Evolutionary conservation across 1,140 invertebrate species (phyloP).

Genomic region (Eufriesea mexicana): DNA sequence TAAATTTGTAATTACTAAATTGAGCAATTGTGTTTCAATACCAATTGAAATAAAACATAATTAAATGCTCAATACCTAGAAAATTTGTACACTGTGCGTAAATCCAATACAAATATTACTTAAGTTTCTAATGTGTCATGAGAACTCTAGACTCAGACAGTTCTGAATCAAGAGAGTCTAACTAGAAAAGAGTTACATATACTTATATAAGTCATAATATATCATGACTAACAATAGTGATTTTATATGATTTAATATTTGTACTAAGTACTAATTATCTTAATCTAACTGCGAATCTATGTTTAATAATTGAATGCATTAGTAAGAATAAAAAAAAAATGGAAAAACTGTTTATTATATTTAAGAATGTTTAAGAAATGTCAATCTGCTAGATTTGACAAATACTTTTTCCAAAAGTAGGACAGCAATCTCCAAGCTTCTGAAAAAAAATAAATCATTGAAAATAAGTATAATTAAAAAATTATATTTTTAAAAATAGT

Average conservation of each 20-base stretch:
- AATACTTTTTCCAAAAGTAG: background rate
- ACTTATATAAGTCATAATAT: constrained; percentile 21
- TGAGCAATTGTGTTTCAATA: constrained; percentile 25
- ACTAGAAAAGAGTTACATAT: background rate
- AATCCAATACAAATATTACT: constrained; percentile 33
- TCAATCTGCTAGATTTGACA: background rate
- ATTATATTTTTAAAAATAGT: background rate
- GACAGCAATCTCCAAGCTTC: constrained; percentile 17
- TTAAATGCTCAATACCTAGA: constrained; percentile 12
- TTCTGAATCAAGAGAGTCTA: constrained; percentile 29
- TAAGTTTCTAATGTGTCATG: background rate
- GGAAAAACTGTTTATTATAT: constrained; percentile 1
- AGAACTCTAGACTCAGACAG: constrained; percentile 18
- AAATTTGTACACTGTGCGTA: background rate
- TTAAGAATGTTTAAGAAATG: background rate
- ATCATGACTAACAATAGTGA: constrained; percentile 42
- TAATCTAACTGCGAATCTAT: constrained; percentile 43
- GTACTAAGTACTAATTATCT: constrained; percentile 48
- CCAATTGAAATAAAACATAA: constrained; percentile 19
- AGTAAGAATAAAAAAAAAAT: constrained; percentile 40
- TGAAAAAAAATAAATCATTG: constrained; percentile 49
- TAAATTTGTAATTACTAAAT: background rate
- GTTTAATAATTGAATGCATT: constrained; percentile 64
- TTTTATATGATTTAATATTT: constrained; percentile 5
- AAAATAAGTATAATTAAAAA: background rate